These are phyloP conservation scores for Caenorhabditis sp. DNA, from an alignment of 2,888 invertebrate species.

Conservation along the genomic window DNA sequence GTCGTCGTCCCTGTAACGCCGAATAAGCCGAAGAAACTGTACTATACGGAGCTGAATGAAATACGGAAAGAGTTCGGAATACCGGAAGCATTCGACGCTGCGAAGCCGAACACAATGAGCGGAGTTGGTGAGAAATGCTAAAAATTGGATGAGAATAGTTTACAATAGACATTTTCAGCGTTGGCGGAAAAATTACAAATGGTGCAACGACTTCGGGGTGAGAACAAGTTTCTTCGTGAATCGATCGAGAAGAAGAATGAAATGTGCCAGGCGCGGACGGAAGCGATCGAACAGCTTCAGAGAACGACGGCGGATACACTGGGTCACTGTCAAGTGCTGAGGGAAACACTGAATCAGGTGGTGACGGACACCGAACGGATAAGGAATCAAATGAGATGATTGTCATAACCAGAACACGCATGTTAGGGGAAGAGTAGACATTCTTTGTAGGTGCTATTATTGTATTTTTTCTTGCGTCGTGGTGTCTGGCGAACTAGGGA, in stretches of 20 bases:
- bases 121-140: constrained; percentile 7
- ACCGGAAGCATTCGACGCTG: constrained; percentile 18
- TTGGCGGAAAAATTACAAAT: constrained; percentile 30
- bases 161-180: constrained; percentile 1
- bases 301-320: not conserved
- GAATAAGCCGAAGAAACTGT: constrained; percentile 26
- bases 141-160: not conserved
- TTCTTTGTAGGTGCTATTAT: too few species aligned
- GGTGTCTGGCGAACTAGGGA: too few species aligned
- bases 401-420: too few species aligned
- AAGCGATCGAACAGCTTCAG: constrained; percentile 6
- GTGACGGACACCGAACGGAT: constrained; percentile 4
- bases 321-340: constrained; percentile 3
- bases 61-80: constrained; percentile 46
- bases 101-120: constrained; percentile 39
- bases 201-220: constrained; percentile 48
- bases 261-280: not conserved
- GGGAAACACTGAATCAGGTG: not conserved
- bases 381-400: not conserved
- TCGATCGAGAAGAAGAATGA: constrained; percentile 33
- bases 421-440: too few species aligned
- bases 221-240: constrained; percentile 50
- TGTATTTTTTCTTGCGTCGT: too few species aligned
- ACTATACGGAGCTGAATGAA: constrained; percentile 45
- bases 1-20: not conserved